Conservation (phyloP, 1,140 invertebrate genomes). For the Drosophila rhopaloa region DNA sequence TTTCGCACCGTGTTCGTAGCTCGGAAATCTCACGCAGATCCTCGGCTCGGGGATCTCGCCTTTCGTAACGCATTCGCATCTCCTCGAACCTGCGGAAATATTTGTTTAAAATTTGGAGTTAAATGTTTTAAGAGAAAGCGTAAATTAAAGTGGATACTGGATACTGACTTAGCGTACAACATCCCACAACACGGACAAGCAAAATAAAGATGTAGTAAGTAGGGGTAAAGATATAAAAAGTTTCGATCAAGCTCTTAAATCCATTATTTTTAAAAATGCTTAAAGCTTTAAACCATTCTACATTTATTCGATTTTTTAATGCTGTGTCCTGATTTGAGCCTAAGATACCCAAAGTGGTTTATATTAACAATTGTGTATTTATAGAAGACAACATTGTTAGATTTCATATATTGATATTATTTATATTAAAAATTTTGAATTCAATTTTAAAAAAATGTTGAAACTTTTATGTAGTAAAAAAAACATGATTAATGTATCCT, state of each 20-base stretch:
- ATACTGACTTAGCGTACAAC: constrained; percentile 23
- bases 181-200: constrained; percentile 66
- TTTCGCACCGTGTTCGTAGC: constrained; percentile 85
- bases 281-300: no score
- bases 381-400: no score
- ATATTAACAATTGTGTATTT: no score
- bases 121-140: accelerated
- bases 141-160: not conserved
- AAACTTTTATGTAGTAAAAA: no score
- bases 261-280: not conserved
- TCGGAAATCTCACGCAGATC: constrained; percentile 86
- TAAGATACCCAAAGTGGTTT: no score
- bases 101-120: not conserved
- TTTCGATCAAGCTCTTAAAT: constrained; percentile 2
- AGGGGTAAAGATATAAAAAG: constrained; percentile 3
- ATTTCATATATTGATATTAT: no score
- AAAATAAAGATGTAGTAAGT: constrained; percentile 3
- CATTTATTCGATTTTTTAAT: no score
- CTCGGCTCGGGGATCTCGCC: constrained; percentile 85
- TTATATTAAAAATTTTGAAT: no score
- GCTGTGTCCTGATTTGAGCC: no score
- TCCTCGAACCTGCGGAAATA: constrained; percentile 85
- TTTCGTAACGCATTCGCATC: constrained; percentile 86
- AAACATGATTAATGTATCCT: no score
- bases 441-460: no score